A percentile compares a stretch with the other conserved stretches of the same genome.
Conservation (phyloP, 37 sponge, comb jelly and placozoan species). For the Bolinopsis microptera region DNA sequence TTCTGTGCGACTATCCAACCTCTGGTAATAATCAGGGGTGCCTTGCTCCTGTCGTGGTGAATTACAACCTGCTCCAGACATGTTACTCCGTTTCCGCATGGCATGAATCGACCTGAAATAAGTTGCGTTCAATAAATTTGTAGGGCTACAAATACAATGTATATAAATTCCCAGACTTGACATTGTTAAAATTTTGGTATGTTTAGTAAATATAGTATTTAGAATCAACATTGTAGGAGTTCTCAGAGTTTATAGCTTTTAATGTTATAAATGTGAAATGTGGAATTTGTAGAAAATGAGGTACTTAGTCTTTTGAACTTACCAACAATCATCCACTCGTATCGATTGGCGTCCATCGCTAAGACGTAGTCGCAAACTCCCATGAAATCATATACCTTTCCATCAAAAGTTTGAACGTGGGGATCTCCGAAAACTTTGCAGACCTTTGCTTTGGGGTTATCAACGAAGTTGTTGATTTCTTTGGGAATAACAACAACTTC, state of each 20-base stretch:
- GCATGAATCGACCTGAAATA: slow-evolving; percentile 44
- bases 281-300: no score
- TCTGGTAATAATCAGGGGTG: background rate
- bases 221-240: no score
- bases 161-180: no score
- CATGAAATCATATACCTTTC: slow-evolving; percentile 34
- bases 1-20: slow-evolving; percentile 46
- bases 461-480: background rate
- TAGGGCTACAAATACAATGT: background rate
- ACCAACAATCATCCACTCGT: slow-evolving; percentile 13
- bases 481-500: background rate
- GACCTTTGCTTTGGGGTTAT: background rate
- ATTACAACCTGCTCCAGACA: slow-evolving; percentile 58
- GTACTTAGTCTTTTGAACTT: no score
- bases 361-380: slow-evolving; percentile 25
- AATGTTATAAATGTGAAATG: no score
- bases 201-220: no score
- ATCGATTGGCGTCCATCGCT: background rate
- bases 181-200: no score
- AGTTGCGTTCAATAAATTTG: background rate
- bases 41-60: background rate
- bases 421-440: slow-evolving; percentile 49
- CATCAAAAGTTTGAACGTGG: slow-evolving; percentile 17
- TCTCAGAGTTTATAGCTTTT: no score
- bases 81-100: slow-evolving; percentile 57